Evolutionary conservation across 2,113 vertebrate genomes (phyloP).

Genomic region (Rhegmatorhina hoffmannsi): DNA sequence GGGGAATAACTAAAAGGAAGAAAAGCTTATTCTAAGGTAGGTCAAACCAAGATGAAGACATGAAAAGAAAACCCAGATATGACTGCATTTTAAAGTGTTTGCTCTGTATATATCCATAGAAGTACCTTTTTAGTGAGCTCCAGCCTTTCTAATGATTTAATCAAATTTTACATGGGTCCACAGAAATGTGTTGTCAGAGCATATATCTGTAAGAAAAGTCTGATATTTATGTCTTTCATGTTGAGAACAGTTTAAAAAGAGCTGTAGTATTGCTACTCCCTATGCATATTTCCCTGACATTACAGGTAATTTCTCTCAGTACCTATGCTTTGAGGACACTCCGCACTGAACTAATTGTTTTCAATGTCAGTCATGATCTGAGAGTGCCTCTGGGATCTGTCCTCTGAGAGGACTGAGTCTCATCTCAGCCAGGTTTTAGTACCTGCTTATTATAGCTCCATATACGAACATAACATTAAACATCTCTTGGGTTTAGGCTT

Average conservation of each 20-base stretch:
- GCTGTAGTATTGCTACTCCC: neutral
- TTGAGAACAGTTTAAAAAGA: neutral
- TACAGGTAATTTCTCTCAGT: neutral
- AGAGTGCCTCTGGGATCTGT: neutral
- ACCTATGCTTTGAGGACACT: neutral
- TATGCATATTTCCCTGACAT: fast-evolving
- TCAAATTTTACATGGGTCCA: neutral
- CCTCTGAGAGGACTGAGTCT: neutral
- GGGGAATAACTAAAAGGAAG: neutral
- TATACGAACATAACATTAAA: neutral
- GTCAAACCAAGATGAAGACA: neutral
- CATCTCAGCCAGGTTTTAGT: neutral
- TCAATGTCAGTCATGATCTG: neutral
- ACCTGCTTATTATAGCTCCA: neutral
- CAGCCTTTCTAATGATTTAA: neutral
- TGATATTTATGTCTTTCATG: neutral
- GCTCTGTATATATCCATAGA: neutral
- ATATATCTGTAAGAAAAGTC: neutral
- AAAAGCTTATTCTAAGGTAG: neutral
- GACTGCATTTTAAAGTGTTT: neutral
- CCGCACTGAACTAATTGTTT: neutral
- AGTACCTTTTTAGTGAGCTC: neutral
- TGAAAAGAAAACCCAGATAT: neutral
- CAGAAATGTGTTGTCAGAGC: neutral
- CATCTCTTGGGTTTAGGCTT: neutral